phyloP scores from a whole-genome alignment of 2,888 invertebrate species.

The Rhagonycha fulva region DNA sequence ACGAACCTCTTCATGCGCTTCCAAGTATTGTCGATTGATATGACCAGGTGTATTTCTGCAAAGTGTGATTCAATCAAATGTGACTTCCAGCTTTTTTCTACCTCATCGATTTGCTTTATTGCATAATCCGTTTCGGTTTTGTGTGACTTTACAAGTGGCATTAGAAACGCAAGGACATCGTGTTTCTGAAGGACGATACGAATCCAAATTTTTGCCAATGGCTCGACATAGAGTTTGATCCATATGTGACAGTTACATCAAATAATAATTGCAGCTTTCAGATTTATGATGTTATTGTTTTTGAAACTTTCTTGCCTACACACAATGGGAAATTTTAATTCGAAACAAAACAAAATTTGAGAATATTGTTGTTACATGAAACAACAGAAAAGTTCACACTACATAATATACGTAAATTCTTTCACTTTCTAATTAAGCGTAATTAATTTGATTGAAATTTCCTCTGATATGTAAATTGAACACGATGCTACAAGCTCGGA shows the following conservation, averaged over 20 bases:
- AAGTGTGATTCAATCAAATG: conserved; percentile 4
- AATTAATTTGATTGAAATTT: background rate
- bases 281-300: background rate
- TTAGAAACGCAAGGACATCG: conserved; percentile 21
- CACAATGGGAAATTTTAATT: background rate
- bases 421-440: background rate
- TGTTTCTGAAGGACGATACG: conserved; percentile 14
- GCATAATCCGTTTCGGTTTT: conserved; percentile 11
- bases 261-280: background rate
- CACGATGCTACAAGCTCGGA: background rate
- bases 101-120: background rate
- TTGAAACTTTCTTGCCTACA: background rate
- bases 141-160: background rate
- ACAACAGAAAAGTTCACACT: background rate
- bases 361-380: background rate
- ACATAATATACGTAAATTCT: background rate
- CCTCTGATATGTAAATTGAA: background rate
- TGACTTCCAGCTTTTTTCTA: conserved; percentile 2
- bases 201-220: background rate
- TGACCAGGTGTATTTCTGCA: background rate
- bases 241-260: background rate
- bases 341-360: background rate
- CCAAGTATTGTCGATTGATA: background rate
- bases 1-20: background rate
- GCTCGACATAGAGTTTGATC: background rate